Percentiles rank a stretch among this genome's conserved stretches.
Conservation (phyloP, 2,888 invertebrate genomes). For the Drosophila neotestacea region DNA sequence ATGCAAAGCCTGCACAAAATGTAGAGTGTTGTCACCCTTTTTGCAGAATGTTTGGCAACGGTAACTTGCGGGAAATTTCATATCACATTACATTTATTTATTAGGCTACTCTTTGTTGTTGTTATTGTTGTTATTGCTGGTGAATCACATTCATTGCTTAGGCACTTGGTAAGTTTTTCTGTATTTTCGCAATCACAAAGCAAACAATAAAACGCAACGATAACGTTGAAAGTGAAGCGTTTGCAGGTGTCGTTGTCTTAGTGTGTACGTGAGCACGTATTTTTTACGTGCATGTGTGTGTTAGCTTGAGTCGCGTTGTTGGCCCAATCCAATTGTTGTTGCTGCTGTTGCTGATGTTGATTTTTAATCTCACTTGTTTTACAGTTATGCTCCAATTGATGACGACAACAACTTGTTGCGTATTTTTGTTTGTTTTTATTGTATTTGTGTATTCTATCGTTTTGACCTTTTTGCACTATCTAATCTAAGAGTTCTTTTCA, state of each 20-base stretch:
- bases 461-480: constrained; percentile 58
- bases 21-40: constrained; percentile 37
- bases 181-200: constrained; percentile 73
- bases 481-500: constrained; percentile 44
- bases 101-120: constrained; percentile 28
- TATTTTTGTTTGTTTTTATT: constrained; percentile 15
- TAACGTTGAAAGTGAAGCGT: constrained; percentile 79
- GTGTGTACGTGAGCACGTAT: constrained; percentile 11
- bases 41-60: constrained; percentile 36
- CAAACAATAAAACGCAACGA: constrained; percentile 75
- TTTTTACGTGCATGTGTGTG: constrained; percentile 8
- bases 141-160: constrained; percentile 51
- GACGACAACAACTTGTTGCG: constrained; percentile 64
- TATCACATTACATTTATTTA: constrained; percentile 60
- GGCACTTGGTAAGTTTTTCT: constrained; percentile 22
- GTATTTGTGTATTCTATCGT: constrained; percentile 4
- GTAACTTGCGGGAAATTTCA: constrained; percentile 62
- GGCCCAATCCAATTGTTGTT: constrained; percentile 59
- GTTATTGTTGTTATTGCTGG: constrained; percentile 14
- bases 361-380: constrained; percentile 71
- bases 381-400: constrained; percentile 75
- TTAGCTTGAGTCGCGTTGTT: constrained; percentile 34
- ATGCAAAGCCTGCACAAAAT: constrained; percentile 72
- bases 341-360: constrained; percentile 25
- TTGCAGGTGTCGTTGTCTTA: constrained; percentile 60